These are phyloP conservation scores for Smittia aterrima DNA, from an alignment of 2,888 invertebrate genomes.

Conservation along the genomic window DNA sequence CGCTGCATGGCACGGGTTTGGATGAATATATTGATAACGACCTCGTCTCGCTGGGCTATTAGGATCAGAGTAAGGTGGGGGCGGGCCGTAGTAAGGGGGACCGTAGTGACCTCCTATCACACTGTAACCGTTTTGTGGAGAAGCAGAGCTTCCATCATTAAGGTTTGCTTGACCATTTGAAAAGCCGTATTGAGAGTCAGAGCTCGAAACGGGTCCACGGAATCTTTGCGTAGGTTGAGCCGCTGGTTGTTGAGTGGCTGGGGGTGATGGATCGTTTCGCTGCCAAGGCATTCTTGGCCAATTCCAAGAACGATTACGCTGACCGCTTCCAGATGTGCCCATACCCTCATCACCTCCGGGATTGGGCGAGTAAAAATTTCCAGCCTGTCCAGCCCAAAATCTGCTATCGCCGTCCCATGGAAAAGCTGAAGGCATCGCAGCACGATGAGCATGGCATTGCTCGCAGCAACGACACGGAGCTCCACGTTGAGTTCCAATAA, in stretches of 20 bases:
- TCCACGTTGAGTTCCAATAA: conserved; percentile 51
- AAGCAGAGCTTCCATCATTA: conserved; percentile 45
- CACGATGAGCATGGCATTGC: conserved; percentile 61
- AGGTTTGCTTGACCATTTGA: conserved; percentile 52
- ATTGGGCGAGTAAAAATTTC: conserved; percentile 82
- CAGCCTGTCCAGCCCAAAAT: conserved; percentile 66
- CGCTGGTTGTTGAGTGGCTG: conserved; percentile 46
- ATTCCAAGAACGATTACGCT: conserved; percentile 56
- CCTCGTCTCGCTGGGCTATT: conserved; percentile 65
- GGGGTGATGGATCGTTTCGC: conserved; percentile 56
- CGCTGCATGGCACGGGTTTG: conserved; percentile 45
- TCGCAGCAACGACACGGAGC: conserved; percentile 67
- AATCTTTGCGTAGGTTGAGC: conserved; percentile 44
- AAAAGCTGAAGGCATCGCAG: conserved; percentile 59
- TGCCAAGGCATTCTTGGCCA: conserved; percentile 75
- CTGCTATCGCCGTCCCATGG: conserved; percentile 58
- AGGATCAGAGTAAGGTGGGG: conserved; percentile 83
- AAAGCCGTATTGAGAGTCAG: conserved; percentile 81
- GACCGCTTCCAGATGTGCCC: conserved; percentile 44
- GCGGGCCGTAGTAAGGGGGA: conserved; percentile 73
- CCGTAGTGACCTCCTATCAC: conserved; percentile 59
- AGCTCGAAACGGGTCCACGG: conserved; percentile 67
- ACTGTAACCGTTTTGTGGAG: conserved; percentile 57
- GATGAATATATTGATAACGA: conserved; percentile 50
- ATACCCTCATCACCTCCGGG: conserved; percentile 61